Evolutionary conservation across 2,888 invertebrate species (phyloP), one percentile per base, ranked within the genome.

Genomic region (Drosophila suboccidentalis): DNA sequence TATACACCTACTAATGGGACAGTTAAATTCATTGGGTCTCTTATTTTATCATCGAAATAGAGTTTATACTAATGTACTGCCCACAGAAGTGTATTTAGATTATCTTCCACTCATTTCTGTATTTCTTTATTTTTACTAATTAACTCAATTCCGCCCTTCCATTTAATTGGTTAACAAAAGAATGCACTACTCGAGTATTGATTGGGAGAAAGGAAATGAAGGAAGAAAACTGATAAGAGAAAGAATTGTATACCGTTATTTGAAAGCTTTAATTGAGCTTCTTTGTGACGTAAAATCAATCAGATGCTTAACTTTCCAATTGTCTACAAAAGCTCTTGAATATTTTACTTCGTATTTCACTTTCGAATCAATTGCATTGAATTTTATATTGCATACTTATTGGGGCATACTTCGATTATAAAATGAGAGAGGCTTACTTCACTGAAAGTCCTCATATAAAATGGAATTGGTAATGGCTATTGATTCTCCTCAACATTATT

Each of bases 381-480:
- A 75, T 54, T 66, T 58, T 61, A 44, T 49, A 57, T 64, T 19
- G 38, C 54, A 17, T 19, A 69, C 62, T 50, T 71, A 64, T 51
- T 60, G 60, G n/a, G 29, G 60, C 65, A 60, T 51, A 51, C 50
- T 46, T 19, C 38, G 65, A 65, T 65, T 65, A 65, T 60, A 65
- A 65, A 65, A 60, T 9, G 17, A 39, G 15, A 47, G 9, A 46
- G 26, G 26, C 15, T 15, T 34, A 17, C 32, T 22, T 57, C 36
- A 46, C 38, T 17, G 36, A 15, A 44, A 46, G 15, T 46, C 22
- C 57, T 46, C 4, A 46, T 36, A 5, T 38, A 46, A 57, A 57
- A 46, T 36, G 46, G 13, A 46, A 38, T 46, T 46, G 15, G 36
- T 57, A 57, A 46, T 38, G 36, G 36, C 15, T 36, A 44, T 46